Base-by-base conservation (phyloP, 2,888 invertebrate species). In the Cristatella mucedo region DNA sequence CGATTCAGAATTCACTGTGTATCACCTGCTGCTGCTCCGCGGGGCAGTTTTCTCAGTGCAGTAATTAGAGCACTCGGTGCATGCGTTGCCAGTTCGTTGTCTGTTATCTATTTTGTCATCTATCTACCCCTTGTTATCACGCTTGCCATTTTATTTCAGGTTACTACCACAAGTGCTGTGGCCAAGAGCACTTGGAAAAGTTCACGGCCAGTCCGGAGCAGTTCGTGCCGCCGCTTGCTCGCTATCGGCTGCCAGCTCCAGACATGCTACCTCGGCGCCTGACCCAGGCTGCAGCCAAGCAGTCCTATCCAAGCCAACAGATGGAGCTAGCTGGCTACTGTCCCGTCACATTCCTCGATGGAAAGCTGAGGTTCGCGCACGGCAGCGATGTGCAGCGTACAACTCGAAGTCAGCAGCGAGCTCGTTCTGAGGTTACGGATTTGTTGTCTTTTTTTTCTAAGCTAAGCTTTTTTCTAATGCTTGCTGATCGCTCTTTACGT, bases 321-420 rank as follows among this genome's bases (percentile, higher is more conserved):
- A 45, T 57, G 15, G 58, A 63, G 44, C 44, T 66, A 15, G 51
- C 55, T 31, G 61, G 62, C 9, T 67, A 63, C 47, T 67, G 66
- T 46, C 62, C 66, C 3, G 66, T 67, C 9, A 63, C 63, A 2
- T 66, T 56, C 51, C 46, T 58, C 21, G 59, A 61, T 47, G 66
- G 66, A 16, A 55, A 59, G 38, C 52, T 52, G 50, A 58, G 59
- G 59, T 64, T 43, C 29, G 33, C 24, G n/a, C n/a, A n/a, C n/a
- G n/a, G n/a, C n/a, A n/a, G n/a, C n/a, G n/a, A n/a, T n/a, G n/a
- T n/a, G n/a, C n/a, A n/a, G n/a, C n/a, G n/a, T n/a, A n/a, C n/a
- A n/a, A n/a, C n/a, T n/a, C n/a, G n/a, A n/a, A n/a, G n/a, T n/a
- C n/a, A n/a, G n/a, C n/a, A n/a, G n/a, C n/a, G n/a, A n/a, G n/a